Evolutionary conservation across 2,113 vertebrate genomes (phyloP).

Genomic region (Sinocyclocheilus rhinocerous): DNA sequence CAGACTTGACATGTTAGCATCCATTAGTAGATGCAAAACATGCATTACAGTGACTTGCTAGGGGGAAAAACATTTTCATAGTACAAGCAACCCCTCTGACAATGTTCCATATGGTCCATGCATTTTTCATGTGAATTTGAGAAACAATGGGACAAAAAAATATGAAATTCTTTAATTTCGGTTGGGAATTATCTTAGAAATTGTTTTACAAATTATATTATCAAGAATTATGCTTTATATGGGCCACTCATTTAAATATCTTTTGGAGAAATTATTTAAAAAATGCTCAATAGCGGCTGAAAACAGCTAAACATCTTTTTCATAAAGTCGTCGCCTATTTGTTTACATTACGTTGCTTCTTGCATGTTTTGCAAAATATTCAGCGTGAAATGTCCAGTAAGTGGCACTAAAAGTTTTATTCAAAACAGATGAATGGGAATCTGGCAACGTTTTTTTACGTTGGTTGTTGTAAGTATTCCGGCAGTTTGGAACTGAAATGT

Average conservation of each 20-base stretch:
- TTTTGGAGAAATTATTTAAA: too few relatives aligned
- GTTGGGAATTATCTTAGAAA: too few relatives aligned
- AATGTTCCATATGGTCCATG: conserved; percentile 45
- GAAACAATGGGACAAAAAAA: conserved; percentile 60
- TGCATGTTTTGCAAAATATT: not conserved
- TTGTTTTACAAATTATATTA: too few relatives aligned
- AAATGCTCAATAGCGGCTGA: too few relatives aligned
- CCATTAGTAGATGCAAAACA: conserved; percentile 27
- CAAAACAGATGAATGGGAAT: not conserved
- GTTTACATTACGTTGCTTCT: not conserved
- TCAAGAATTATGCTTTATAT: too few relatives aligned
- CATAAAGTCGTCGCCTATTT: not conserved
- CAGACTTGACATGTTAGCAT: conserved; percentile 17
- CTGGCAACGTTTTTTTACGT: not conserved
- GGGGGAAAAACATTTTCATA: conserved; percentile 2
- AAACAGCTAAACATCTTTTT: too few relatives aligned
- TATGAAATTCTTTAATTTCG: too few relatives aligned
- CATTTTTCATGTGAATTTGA: conserved; percentile 59
- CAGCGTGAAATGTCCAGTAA: not conserved
- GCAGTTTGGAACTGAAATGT: not conserved
- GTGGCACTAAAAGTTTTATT: not conserved
- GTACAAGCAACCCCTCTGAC: conserved; percentile 28
- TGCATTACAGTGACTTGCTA: not conserved
- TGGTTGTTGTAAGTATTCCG: not conserved
- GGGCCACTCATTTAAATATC: too few relatives aligned